Conservation (phyloP, 2,113 vertebrate species). For the Sander vitreus region DNA sequence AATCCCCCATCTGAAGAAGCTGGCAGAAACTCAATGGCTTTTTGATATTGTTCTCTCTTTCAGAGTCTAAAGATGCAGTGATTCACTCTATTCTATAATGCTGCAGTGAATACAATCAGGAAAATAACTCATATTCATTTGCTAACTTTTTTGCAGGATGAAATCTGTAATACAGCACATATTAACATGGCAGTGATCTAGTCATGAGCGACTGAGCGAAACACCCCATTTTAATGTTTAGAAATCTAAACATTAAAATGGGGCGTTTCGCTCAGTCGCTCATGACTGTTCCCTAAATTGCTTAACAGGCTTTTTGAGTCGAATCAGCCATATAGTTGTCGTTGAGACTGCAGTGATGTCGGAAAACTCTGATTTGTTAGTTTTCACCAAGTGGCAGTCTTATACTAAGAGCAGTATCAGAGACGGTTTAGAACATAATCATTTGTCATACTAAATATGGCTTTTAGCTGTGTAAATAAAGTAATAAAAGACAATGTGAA, state of each 20-base stretch:
- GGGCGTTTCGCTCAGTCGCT: too few relatives aligned
- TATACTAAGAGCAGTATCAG: too few relatives aligned
- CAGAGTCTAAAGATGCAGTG: neutral
- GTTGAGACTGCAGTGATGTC: neutral
- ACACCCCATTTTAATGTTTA: too few relatives aligned
- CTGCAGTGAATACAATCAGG: neutral
- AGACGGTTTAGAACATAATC: too few relatives aligned
- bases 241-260: too few relatives aligned
- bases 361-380: neutral
- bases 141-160: neutral
- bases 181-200: neutral
- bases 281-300: too few relatives aligned
- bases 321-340: neutral
- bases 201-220: too few relatives aligned
- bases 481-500: too few relatives aligned
- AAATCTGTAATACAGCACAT: neutral
- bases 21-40: conserved; percentile 15
- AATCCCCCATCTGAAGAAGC: conserved; percentile 26
- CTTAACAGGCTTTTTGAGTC: too few relatives aligned
- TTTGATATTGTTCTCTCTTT: conserved; percentile 9
- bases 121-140: neutral
- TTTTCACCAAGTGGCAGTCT: neutral
- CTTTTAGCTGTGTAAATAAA: too few relatives aligned
- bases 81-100: neutral
- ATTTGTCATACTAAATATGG: too few relatives aligned